Evolutionary conservation across 2,113 vertebrate species (phyloP).

Genomic region (Dryoscopus gambensis): DNA sequence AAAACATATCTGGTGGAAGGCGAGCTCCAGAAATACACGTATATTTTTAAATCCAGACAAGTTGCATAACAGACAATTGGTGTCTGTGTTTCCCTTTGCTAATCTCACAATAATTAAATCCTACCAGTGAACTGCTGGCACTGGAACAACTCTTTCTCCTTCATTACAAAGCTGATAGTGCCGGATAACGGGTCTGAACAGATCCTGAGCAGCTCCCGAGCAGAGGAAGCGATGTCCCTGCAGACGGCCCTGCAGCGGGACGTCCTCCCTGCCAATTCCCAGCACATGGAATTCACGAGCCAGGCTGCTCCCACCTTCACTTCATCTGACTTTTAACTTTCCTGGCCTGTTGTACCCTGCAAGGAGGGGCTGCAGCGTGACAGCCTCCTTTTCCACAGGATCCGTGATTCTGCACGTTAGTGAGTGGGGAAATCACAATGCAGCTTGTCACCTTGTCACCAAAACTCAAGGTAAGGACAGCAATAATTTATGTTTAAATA

Average conservation of each 20-base stretch:
- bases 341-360: neutral
- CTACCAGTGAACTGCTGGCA: neutral
- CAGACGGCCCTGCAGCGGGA: neutral
- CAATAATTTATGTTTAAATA: neutral
- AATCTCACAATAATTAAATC: conserved; percentile 36
- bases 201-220: neutral
- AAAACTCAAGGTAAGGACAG: neutral
- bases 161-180: neutral
- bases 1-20: conserved; percentile 45
- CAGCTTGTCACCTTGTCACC: neutral
- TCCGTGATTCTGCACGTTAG: rapidly evolving
- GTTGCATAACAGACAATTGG: conserved; percentile 43
- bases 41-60: conserved; percentile 42
- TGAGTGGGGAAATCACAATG: neutral
- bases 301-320: neutral
- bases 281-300: neutral
- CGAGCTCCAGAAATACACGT: neutral
- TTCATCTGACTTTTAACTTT: neutral
- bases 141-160: neutral
- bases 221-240: neutral
- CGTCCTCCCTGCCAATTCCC: neutral
- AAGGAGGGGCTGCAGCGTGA: neutral
- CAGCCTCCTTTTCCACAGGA: neutral
- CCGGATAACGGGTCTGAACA: neutral
- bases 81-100: conserved; percentile 32